Conservation (phyloP, 2,113 vertebrate genomes). For the Sclerurus mexicanus region DNA sequence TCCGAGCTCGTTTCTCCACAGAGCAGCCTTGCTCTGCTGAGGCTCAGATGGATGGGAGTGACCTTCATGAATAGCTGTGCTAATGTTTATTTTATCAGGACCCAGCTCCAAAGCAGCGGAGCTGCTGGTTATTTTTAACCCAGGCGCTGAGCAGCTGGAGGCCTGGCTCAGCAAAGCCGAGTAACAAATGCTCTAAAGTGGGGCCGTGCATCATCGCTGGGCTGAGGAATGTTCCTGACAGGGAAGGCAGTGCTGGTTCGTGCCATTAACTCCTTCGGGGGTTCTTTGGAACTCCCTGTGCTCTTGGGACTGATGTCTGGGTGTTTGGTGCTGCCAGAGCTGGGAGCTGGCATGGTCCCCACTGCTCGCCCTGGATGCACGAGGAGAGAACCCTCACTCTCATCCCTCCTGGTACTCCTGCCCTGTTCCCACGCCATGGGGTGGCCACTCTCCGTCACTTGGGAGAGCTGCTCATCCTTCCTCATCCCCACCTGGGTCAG, state of each 20-base stretch:
- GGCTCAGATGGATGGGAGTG: constrained; percentile 28
- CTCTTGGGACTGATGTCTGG: not conserved
- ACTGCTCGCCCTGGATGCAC: not conserved
- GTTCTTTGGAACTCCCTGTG: not conserved
- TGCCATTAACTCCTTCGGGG: not conserved
- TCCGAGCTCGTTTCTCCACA: not conserved
- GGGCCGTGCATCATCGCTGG: not conserved
- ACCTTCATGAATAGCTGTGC: constrained; percentile 49
- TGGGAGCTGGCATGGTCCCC: not conserved
- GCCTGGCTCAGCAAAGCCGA: constrained; percentile 16
- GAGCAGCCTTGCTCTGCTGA: not conserved
- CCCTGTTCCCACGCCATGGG: fast-evolving
- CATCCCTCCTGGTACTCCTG: not conserved
- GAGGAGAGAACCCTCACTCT: not conserved
- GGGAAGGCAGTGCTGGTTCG: fast-evolving
- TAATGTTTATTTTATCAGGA: constrained; percentile 52
- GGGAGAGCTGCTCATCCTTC: not conserved
- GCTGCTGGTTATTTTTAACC: constrained; percentile 54
- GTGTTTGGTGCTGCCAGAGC: not conserved
- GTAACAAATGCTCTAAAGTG: not conserved
- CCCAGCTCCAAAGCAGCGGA: not conserved
- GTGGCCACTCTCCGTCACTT: fast-evolving
- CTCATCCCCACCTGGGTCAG: not conserved
- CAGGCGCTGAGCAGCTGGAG: constrained; percentile 15
- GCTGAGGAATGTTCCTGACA: constrained; percentile 8